Conservation (phyloP, 2,888 invertebrate genomes). For the Chaetoderma sp. region DNA sequence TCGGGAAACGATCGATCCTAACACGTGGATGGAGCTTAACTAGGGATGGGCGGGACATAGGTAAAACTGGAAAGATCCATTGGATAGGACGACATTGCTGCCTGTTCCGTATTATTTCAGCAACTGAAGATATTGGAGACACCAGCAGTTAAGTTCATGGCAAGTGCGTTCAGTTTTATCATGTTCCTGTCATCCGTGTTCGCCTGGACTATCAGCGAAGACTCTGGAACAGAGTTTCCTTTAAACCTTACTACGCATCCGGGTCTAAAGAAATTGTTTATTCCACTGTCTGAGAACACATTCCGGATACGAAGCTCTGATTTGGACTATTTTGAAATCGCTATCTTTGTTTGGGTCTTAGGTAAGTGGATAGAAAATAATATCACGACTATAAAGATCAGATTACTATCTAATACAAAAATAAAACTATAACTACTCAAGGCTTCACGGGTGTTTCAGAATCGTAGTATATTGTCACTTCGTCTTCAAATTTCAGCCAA, state of each 20-base stretch:
- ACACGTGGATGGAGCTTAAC: too few species aligned
- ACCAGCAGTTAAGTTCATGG: conserved; percentile 45
- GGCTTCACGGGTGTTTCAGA: too few species aligned
- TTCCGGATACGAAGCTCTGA: neutral
- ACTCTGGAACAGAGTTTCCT: neutral
- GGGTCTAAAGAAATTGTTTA: neutral
- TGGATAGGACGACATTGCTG: too few species aligned
- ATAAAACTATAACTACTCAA: too few species aligned
- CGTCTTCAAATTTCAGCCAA: too few species aligned
- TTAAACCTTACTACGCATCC: too few species aligned
- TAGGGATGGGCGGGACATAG: too few species aligned
- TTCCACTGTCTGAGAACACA: neutral
- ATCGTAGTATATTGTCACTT: too few species aligned
- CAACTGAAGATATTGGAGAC: conserved; percentile 37
- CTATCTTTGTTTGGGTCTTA: neutral
- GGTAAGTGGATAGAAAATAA: conserved; percentile 2
- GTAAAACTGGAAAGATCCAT: too few species aligned
- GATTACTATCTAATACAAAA: too few species aligned
- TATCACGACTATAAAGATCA: too few species aligned
- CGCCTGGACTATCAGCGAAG: neutral
- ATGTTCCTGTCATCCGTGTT: conserved; percentile 37
- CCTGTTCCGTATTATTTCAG: conserved; percentile 18
- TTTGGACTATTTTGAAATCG: neutral
- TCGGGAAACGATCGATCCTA: too few species aligned
- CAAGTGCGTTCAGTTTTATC: conserved; percentile 40